phyloP scores from a whole-genome alignment of 1,140 invertebrate species.

The Aphidius ervi region DNA sequence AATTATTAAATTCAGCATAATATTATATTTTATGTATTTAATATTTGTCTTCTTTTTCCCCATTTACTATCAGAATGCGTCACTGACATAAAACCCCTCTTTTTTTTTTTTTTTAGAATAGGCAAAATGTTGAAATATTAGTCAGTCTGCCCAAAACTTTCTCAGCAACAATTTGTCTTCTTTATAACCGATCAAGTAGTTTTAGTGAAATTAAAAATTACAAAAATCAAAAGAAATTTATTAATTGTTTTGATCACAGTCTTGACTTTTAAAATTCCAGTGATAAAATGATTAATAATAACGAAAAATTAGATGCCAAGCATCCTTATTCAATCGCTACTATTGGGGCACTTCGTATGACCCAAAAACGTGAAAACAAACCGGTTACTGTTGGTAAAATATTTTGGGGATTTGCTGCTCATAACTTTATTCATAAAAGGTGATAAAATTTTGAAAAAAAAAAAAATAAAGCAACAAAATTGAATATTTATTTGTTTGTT shows the following conservation, averaged over 20 bases:
- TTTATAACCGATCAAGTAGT: not conserved
- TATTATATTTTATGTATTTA: too few relatives aligned
- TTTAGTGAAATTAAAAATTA: not conserved
- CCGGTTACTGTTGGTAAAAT: conserved; percentile 35
- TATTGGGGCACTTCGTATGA: conserved; percentile 33
- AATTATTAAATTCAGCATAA: too few relatives aligned
- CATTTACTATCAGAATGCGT: too few relatives aligned
- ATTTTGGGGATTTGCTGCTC: conserved; percentile 42
- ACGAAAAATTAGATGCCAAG: conserved; percentile 32
- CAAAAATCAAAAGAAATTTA: not conserved
- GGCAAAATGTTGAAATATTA: too few relatives aligned
- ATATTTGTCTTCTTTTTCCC: too few relatives aligned
- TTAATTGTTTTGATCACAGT: not conserved
- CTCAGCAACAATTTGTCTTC: too few relatives aligned
- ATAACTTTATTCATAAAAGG: conserved; percentile 40
- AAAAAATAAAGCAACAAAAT: too few relatives aligned
- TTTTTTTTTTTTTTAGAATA: too few relatives aligned
- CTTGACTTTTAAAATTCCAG: conserved; percentile 23
- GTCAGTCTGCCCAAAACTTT: too few relatives aligned
- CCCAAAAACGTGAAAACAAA: conserved; percentile 36
- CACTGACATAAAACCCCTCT: too few relatives aligned
- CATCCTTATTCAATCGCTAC: conserved; percentile 39
- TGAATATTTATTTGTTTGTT: too few relatives aligned
- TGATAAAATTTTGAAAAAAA: conserved; percentile 17
- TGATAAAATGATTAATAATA: conserved; percentile 35